Conservation (phyloP, 1,140 invertebrate species). For the Drosophila quadrilineata region DNA sequence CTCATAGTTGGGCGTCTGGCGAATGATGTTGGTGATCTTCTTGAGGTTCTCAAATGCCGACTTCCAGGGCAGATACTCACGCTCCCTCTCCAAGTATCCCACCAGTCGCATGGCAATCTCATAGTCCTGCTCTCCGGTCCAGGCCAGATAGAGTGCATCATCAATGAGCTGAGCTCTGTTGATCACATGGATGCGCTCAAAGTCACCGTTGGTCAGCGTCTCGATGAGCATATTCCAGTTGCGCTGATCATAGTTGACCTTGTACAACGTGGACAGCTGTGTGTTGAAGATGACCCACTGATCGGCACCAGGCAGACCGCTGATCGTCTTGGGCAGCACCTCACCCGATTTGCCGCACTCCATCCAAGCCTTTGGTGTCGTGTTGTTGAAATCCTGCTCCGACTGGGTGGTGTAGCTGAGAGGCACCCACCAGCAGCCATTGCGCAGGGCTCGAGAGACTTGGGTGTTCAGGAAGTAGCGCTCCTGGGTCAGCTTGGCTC, state of each 20-base stretch:
- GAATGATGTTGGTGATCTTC: slow-evolving; percentile 83
- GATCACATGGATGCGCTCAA: slow-evolving; percentile 84
- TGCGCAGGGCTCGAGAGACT: slow-evolving; percentile 29
- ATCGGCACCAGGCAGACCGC: slow-evolving; percentile 70
- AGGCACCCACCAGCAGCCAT: slow-evolving; percentile 84
- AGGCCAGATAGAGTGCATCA: slow-evolving; percentile 89
- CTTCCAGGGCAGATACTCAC: slow-evolving; percentile 86
- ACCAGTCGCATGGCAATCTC: slow-evolving; percentile 84
- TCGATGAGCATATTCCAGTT: slow-evolving; percentile 86
- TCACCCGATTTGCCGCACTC: slow-evolving; percentile 73
- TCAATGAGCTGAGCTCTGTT: slow-evolving; percentile 91
- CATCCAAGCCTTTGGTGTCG: slow-evolving; percentile 85
- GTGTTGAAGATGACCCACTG: slow-evolving; percentile 86
- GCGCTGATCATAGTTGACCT: slow-evolving; percentile 88
- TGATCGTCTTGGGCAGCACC: slow-evolving; percentile 58
- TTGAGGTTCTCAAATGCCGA: slow-evolving; percentile 84
- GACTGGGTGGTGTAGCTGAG: slow-evolving; percentile 85
- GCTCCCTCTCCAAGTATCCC: slow-evolving; percentile 86
- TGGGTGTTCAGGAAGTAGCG: slow-evolving; percentile 81
- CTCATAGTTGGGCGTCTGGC: slow-evolving; percentile 82
- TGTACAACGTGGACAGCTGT: slow-evolving; percentile 85
- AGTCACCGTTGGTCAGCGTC: slow-evolving; percentile 83
- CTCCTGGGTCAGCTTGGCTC: slow-evolving; percentile 83
- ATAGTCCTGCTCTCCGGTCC: slow-evolving; percentile 86
- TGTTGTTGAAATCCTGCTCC: slow-evolving; percentile 85